These are phyloP conservation scores for Rhinichthys osculus DNA, from an alignment of 2,797 vertebrate genomes.

Conservation along the genomic window DNA sequence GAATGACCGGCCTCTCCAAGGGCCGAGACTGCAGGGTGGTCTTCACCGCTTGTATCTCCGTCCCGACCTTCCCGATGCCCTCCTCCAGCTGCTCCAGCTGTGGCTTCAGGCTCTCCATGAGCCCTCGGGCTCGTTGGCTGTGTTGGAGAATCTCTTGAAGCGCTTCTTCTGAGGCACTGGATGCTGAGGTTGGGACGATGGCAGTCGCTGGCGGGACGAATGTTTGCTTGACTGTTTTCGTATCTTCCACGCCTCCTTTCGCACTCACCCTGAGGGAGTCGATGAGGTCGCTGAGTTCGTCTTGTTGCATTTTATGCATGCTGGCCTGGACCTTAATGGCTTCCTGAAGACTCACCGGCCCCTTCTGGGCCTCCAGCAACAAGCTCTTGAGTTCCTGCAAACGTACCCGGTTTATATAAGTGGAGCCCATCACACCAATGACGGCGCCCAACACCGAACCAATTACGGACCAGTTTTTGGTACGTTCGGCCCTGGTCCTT, in stretches of 20 bases:
- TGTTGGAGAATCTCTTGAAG: conserved; percentile 81
- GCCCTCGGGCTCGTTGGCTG: conserved; percentile 78
- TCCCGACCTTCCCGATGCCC: conserved; percentile 73
- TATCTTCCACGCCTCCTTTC: conserved; percentile 59
- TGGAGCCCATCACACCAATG: conserved; percentile 96
- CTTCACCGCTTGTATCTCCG: conserved; percentile 76
- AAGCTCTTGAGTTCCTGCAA: conserved; percentile 91
- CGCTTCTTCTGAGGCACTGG: conserved; percentile 68
- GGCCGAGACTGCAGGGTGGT: conserved; percentile 63
- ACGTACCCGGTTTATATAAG: conserved; percentile 93
- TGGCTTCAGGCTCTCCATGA: conserved; percentile 80
- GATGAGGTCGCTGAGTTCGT: conserved; percentile 83
- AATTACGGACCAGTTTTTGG: conserved; percentile 98
- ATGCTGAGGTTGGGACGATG: conserved; percentile 14
- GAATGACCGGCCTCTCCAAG: conserved; percentile 54
- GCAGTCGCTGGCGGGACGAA: not conserved
- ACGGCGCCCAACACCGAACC: conserved; percentile 93
- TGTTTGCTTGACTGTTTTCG: conserved; percentile 5
- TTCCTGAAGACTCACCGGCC: conserved; percentile 91
- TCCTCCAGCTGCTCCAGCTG: conserved; percentile 81
- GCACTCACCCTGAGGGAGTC: conserved; percentile 79
- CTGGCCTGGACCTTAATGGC: conserved; percentile 89
- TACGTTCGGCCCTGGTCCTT: conserved; percentile 89
- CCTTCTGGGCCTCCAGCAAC: conserved; percentile 93
- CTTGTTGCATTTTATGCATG: conserved; percentile 86